Evolutionary conservation across 1,140 invertebrate species (phyloP).

Genomic region (Elymnias hypermnestra): DNA sequence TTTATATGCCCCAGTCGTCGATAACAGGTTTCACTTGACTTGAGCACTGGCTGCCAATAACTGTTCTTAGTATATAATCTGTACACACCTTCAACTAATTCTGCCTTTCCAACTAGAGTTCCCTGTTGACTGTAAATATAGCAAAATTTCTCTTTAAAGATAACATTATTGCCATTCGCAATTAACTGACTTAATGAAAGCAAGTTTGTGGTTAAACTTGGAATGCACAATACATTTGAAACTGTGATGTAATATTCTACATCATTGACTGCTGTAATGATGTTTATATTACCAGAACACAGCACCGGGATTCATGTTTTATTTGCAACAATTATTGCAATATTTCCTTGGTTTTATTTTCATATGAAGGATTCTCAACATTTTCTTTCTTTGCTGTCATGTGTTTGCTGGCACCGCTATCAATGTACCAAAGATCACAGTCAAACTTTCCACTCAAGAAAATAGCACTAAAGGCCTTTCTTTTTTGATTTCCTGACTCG

Average conservation of each 20-base stretch:
- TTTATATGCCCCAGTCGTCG: constrained; percentile 29
- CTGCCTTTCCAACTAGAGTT: constrained; percentile 12
- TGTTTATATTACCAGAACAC: constrained; percentile 32
- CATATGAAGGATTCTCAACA: constrained; percentile 14
- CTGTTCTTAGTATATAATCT: not conserved
- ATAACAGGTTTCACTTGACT: constrained; percentile 20
- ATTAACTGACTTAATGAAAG: constrained; percentile 18
- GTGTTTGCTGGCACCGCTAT: constrained; percentile 19
- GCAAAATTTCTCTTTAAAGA: constrained; percentile 9
- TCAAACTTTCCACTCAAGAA: constrained; percentile 23
- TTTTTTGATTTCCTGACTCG: too few relatives aligned
- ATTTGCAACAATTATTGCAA: constrained; percentile 40
- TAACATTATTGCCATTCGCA: constrained; percentile 13
- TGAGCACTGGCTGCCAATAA: not conserved
- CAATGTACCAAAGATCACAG: constrained; percentile 16
- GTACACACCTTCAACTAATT: constrained; percentile 14
- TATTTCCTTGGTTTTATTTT: constrained; percentile 31
- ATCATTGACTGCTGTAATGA: constrained; percentile 17
- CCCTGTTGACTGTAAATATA: constrained; percentile 10
- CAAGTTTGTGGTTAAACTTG: constrained; percentile 11
- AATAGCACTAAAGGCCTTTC: not conserved
- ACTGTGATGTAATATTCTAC: constrained; percentile 21
- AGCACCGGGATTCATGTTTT: constrained; percentile 29
- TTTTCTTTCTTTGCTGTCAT: constrained; percentile 20
- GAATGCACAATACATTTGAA: constrained; percentile 18